Base-by-base conservation (phyloP, 2,888 invertebrate genomes). In the Acanthosepion esculentum region DNA sequence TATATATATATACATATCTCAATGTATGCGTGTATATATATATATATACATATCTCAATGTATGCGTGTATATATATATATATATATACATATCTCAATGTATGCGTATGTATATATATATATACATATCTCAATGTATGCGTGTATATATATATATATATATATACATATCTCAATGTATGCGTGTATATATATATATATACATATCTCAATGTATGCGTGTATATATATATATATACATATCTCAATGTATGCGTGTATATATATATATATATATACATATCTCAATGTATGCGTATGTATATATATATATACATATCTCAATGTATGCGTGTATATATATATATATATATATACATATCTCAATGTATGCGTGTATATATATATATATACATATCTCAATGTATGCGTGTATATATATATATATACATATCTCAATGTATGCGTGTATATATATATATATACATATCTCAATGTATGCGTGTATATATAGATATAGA, bases 261-360 rank as follows among this genome's bases (percentile, higher is more conserved):
- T 10, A 91, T 91, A 91, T 91, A 91, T 91, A 91, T 91, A 91
- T 91, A 91, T 91, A 91, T 91, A 91, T 91, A 91, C 20, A 91
- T 91, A 91, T 10, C 8, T 91, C 7, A 15, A 91, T 91, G 26
- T 10, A 91, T 91, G 20, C 20, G 20, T 91, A 91, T 91, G 15
- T 91, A 33, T 33, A 91, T 91, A 23, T 10, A 91, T 91, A 91
- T 91, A 33, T 91, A 33, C 26, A 91, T 91, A 23, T 10, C 8
- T 91, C 8, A 15, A 91, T 91, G 20, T 91, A 33, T 91, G 20
- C 20, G 26, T 91, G 20, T 10, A 33, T 91, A 91, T 91, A 91
- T 91, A 91, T 91, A 91, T 91, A 10, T 91, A 91, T 91, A 91
- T 91, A 23, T 10, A 91, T 91, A 33, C 20, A 91, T 33, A 91